Conservation (phyloP, 2,797 vertebrate species). For the Neosilurus mollespiculum region DNA sequence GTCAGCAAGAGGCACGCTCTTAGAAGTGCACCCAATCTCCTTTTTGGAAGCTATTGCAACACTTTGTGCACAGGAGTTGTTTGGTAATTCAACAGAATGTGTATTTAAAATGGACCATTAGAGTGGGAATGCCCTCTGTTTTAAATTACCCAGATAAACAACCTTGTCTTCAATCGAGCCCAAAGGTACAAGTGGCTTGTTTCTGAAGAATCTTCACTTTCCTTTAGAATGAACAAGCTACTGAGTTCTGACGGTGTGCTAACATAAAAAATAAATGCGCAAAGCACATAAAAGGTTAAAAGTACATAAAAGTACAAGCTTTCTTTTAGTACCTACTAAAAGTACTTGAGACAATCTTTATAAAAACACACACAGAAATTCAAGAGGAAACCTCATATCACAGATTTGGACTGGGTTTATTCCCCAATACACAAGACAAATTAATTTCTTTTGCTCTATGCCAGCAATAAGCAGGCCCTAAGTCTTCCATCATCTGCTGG, state of each 20-base stretch:
- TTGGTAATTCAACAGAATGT: conserved; percentile 11
- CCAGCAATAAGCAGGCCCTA: conserved; percentile 46
- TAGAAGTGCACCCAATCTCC: neutral
- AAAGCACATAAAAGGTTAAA: neutral
- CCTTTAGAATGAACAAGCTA: neutral
- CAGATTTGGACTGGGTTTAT: conserved; percentile 59
- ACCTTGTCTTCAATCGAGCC: conserved; percentile 38
- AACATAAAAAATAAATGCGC: neutral
- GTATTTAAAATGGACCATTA: conserved; percentile 27
- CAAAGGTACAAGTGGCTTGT: conserved; percentile 11
- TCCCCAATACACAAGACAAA: conserved; percentile 62
- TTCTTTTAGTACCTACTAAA: too few species aligned
- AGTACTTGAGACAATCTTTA: neutral
- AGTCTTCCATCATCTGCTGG: conserved; percentile 50
- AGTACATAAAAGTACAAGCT: neutral
- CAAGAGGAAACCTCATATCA: conserved; percentile 46
- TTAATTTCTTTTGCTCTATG: conserved; percentile 54
- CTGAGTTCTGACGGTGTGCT: neutral
- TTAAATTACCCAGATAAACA: conserved; percentile 33
- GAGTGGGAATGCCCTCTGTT: conserved; percentile 14
- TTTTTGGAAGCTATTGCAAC: neutral
- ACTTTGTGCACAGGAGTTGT: neutral
- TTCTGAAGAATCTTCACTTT: conserved; percentile 5
- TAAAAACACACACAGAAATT: conserved; percentile 19
- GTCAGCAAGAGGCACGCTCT: neutral